Evolutionary conservation across 2,888 invertebrate genomes (phyloP), one percentile per base, ranked within the genome.

Genomic region (Athalia circularis): DNA sequence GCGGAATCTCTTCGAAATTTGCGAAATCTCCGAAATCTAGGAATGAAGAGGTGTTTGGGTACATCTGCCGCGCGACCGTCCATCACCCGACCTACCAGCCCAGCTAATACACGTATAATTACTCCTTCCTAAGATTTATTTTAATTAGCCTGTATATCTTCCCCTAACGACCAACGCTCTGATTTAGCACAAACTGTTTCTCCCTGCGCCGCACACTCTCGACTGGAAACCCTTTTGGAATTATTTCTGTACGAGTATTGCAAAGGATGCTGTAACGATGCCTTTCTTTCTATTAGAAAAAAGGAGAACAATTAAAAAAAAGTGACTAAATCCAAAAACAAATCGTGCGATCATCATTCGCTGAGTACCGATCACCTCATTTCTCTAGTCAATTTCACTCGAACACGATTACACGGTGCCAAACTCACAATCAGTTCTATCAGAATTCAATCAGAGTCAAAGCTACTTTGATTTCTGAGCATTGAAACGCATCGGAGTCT

Each of bases 71-170:
- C 90, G 87, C 86, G 84, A 84, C 89, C 90, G 89, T 90, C 87
- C 86, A 90, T 90, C 90, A 90, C 87, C 81, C 79, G 78, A 79
- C 75, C 79, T 76, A 79, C 79, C 75, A 86, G 84, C 81, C 87
- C 83, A 86, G 88, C 90, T 90, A 90, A 90, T 90, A 90, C 89
- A 90, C 89, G 89, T 90, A 90, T 90, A 90, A 90, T 90, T 89
- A 90, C 89, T 89, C 90, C 87, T 87, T 88, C 88, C 90, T 88
- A 89, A 90, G 89, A 90, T 90, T 90, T 90, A 90, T 90, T 90
- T 90, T 89, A 90, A 89, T 89, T 89, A 89, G 88, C 85, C 88
- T 82, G 87, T 89, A 89, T 86, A 89, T 89, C 89, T 90, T 89
- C 86, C 85, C 83, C 88, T 90, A 90, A 90, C 89, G 90, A 90